Percentiles rank a stretch among this genome's conserved stretches.
phyloP scores from a whole-genome alignment of 2,888 invertebrate species.

The Elmis aenea region DNA sequence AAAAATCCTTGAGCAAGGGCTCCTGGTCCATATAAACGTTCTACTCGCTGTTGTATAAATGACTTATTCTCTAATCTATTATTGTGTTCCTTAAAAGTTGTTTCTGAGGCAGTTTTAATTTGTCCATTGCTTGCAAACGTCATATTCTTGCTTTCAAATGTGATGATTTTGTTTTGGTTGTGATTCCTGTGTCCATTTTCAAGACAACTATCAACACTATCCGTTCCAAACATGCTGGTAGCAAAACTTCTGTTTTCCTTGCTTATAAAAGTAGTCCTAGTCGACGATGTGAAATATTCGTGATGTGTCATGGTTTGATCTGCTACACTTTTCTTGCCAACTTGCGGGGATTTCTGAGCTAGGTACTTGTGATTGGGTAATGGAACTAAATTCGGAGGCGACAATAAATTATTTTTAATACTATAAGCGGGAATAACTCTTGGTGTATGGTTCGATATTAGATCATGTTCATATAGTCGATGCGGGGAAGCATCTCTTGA shows the following conservation, averaged over 20 bases:
- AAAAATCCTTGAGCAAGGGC: conserved; percentile 83
- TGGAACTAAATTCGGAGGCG: conserved; percentile 45
- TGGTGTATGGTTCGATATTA: conserved; percentile 29
- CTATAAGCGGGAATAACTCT: conserved; percentile 28
- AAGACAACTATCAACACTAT: conserved; percentile 39
- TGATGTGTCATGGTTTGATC: conserved; percentile 25
- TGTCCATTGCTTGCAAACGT: conserved; percentile 26
- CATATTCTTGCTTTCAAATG: conserved; percentile 25
- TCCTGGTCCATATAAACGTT: conserved; percentile 81
- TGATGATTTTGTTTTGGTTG: conserved; percentile 21
- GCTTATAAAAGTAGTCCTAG: conserved; percentile 29
- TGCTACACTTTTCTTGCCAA: conserved; percentile 7
- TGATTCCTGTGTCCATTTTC: conserved; percentile 28
- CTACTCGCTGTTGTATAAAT: conserved; percentile 84
- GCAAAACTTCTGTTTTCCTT: conserved; percentile 26
- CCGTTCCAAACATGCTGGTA: conserved; percentile 33
- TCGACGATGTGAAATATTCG: conserved; percentile 34
- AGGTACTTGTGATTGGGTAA: conserved; percentile 19
- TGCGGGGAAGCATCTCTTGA: conserved; percentile 70
- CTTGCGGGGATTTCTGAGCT: conserved; percentile 7
- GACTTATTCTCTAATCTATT: conserved; percentile 57
- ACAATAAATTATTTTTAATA: conserved; percentile 40
- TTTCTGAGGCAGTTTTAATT: conserved; percentile 30
- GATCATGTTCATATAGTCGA: conserved; percentile 49
- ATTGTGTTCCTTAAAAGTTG: conserved; percentile 31